Conservation (phyloP, 2,888 invertebrate species). For the Cephus spinipes region DNA sequence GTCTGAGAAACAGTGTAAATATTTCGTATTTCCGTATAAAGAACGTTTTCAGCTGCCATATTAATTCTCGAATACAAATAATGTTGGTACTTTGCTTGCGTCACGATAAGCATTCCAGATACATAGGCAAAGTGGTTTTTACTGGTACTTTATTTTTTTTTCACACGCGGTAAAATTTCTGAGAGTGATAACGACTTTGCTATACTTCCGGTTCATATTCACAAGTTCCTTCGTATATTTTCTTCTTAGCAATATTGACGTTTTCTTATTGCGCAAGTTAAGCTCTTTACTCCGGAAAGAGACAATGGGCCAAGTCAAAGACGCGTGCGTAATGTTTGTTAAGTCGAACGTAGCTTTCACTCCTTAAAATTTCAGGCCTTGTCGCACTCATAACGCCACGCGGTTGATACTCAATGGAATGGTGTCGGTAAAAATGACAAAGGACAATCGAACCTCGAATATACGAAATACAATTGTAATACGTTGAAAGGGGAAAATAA, state of each 20-base stretch:
- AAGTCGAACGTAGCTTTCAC: constrained; percentile 38
- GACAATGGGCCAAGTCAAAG: background rate
- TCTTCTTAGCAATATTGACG: background rate
- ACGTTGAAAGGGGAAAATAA: background rate
- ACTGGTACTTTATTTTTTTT: background rate
- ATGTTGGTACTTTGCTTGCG: background rate
- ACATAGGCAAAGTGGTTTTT: background rate
- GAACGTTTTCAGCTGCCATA: background rate
- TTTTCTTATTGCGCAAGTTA: background rate
- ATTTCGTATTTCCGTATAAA: background rate
- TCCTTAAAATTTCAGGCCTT: constrained; percentile 18
- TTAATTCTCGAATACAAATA: background rate
- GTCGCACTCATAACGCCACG: background rate
- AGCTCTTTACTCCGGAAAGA: background rate
- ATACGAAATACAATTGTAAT: background rate
- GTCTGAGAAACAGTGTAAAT: background rate
- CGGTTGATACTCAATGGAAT: background rate
- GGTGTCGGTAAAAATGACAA: background rate
- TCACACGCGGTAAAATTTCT: background rate
- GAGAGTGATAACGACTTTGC: background rate
- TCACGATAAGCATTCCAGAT: background rate
- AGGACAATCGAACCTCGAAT: background rate
- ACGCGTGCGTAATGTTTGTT: constrained; percentile 35
- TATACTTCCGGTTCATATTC: background rate
- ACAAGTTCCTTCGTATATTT: background rate